Evolutionary conservation across 2,113 vertebrate species (phyloP), one percentile per base, ranked within the genome.

Genomic region (Shinisaurus crocodilurus): DNA sequence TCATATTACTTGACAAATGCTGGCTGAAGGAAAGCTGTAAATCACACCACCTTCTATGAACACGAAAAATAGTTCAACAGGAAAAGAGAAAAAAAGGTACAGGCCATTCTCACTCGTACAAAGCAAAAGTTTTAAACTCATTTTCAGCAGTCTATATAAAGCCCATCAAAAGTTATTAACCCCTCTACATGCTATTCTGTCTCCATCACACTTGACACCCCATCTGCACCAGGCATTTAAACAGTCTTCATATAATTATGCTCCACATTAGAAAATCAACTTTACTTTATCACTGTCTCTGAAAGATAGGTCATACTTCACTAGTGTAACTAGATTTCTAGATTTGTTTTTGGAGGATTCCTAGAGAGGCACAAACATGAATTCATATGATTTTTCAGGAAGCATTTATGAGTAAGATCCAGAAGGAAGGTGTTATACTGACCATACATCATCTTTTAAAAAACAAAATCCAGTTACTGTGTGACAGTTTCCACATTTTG

Each of bases 281-380:
- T 69, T 8, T 60, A 34, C 27, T 74, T 43, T 87, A 45, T 79
- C 84, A 91, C 74, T 81, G 4, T 23, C n/a, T 43, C 85, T 40
- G 88, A 93, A 48, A 86, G 15, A 50, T 81, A 48, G 54, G 29
- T 92, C 72, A 85, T 91, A 92, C 65, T 1, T 0, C 3, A 84
- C 2, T 5, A 87, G 16, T 50, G 12, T 48, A 80, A 50, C 5
- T 50, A 88, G 32, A 54, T 37, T 16, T 29, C 18, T 67, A 89
- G 43, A 63, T 25, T 43, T 48, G 16, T 76, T 74, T 60, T 60
- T 72, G 57, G 27, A 72, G 37, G n/a, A 57, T 88, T 82, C 48
- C 57, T 67, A 86, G 48, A 80, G 34, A 86, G 45, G 45, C 25
- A 67, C 9, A 79, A 16, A 23, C 16, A 80, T 79, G 10, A 54